These are phyloP conservation scores for Coptotermes formosanus DNA, from an alignment of 1,140 invertebrate genomes.

Conservation along the genomic window DNA sequence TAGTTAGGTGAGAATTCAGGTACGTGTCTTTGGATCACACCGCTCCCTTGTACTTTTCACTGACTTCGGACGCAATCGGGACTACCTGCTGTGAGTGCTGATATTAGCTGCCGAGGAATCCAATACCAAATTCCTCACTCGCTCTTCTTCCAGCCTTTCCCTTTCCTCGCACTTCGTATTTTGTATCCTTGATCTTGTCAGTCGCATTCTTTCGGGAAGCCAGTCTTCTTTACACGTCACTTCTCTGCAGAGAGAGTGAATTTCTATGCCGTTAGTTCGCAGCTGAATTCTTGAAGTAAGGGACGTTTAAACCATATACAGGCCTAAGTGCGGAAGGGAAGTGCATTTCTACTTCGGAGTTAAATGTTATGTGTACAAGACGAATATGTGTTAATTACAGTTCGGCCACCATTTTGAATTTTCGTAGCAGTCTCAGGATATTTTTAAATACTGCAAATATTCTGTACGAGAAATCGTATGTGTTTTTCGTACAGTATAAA, in stretches of 20 bases:
- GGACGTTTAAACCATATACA: too few relatives aligned
- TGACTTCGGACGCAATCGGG: not conserved
- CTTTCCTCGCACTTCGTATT: not conserved
- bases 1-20: not conserved
- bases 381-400: too few relatives aligned
- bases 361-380: too few relatives aligned
- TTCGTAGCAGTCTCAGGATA: too few relatives aligned
- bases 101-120: conserved; percentile 24
- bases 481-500: too few relatives aligned
- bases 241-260: not conserved
- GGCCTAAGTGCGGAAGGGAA: too few relatives aligned
- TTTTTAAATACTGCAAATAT: too few relatives aligned
- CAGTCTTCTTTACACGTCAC: not conserved
- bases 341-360: too few relatives aligned
- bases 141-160: not conserved
- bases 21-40: not conserved
- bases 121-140: conserved; percentile 31
- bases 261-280: not conserved
- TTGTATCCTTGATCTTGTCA: conserved; percentile 25
- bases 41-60: not conserved
- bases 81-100: not conserved
- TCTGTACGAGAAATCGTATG: too few relatives aligned
- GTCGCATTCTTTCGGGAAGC: conserved; percentile 18
- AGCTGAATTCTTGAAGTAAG: too few relatives aligned
- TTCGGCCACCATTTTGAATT: too few relatives aligned